These are phyloP conservation scores for Drosophila jambulina DNA, from an alignment of 1,140 invertebrate genomes.

Conservation along the genomic window DNA sequence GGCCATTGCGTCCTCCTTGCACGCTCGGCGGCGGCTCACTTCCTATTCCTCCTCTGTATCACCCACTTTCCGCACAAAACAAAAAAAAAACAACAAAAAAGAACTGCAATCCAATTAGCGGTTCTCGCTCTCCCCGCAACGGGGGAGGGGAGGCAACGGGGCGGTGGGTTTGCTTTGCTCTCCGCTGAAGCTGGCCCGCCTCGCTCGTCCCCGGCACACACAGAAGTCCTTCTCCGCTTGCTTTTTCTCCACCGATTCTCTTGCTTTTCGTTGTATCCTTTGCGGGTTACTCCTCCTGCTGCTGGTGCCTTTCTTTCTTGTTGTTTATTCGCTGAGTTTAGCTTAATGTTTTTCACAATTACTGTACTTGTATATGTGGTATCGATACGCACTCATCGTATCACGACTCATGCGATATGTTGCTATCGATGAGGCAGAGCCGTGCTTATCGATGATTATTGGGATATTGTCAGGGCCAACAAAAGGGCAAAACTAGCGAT, in stretches of 20 bases:
- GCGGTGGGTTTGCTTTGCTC: conserved; percentile 7
- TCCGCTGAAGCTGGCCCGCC: conserved; percentile 7
- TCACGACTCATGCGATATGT: not conserved
- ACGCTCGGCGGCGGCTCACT: not conserved
- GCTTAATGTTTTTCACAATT: conserved; percentile 17
- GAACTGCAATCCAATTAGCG: conserved; percentile 36
- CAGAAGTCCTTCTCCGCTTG: conserved; percentile 4
- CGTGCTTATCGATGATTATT: not conserved
- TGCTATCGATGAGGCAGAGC: not conserved
- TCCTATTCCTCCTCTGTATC: not conserved
- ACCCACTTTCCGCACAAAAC: not conserved
- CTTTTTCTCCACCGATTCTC: not conserved
- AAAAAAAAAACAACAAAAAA: not conserved
- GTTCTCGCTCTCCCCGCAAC: conserved; percentile 21
- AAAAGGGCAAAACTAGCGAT: not conserved
- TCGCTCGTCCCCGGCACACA: conserved; percentile 11
- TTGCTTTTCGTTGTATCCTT: not conserved
- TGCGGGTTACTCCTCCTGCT: not conserved
- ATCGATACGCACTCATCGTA: not conserved
- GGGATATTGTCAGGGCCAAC: no score
- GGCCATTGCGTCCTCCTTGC: conserved; percentile 62
- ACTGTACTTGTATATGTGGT: conserved; percentile 13
- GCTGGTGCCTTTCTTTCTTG: not conserved
- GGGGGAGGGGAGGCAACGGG: conserved; percentile 8
- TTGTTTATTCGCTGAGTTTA: conserved; percentile 16